Conservation (phyloP, 2,888 invertebrate species). For the Strigamia transsilvanica region DNA sequence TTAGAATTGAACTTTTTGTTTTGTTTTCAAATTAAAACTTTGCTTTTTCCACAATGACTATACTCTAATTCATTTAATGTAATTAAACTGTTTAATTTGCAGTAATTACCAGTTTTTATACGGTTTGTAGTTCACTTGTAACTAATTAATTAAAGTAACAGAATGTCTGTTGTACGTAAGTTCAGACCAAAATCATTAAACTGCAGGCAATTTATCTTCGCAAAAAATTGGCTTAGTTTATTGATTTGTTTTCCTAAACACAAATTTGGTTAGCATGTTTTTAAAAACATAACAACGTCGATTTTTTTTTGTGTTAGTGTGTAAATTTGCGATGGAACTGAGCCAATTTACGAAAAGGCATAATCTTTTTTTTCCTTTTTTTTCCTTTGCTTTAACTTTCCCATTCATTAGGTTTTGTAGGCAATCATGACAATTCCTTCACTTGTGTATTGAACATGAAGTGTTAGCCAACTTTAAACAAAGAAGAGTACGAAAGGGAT, state of each 20-base stretch:
- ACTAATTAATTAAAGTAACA: slow-evolving; percentile 35
- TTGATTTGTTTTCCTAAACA: neutral
- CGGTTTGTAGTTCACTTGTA: neutral
- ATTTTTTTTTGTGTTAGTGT: neutral
- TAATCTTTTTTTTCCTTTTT: neutral
- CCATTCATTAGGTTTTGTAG: neutral
- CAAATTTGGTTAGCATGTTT: neutral
- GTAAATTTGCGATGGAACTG: neutral
- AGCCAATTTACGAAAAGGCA: neutral
- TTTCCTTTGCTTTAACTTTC: neutral
- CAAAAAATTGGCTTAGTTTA: neutral
- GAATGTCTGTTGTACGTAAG: neutral
- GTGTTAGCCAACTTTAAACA: neutral
- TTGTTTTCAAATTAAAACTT: neutral
- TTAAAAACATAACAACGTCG: neutral
- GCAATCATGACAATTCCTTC: slow-evolving; percentile 4
- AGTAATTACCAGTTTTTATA: neutral
- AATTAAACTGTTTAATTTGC: slow-evolving; percentile 31
- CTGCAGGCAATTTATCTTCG: neutral
- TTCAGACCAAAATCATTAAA: neutral
- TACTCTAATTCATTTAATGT: neutral
- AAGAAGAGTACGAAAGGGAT: neutral
- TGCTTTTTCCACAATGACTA: neutral
- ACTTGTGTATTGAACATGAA: neutral
- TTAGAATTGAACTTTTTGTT: slow-evolving; percentile 26